Conservation (phyloP, 2,113 vertebrate species). For the Falco punctatus region DNA sequence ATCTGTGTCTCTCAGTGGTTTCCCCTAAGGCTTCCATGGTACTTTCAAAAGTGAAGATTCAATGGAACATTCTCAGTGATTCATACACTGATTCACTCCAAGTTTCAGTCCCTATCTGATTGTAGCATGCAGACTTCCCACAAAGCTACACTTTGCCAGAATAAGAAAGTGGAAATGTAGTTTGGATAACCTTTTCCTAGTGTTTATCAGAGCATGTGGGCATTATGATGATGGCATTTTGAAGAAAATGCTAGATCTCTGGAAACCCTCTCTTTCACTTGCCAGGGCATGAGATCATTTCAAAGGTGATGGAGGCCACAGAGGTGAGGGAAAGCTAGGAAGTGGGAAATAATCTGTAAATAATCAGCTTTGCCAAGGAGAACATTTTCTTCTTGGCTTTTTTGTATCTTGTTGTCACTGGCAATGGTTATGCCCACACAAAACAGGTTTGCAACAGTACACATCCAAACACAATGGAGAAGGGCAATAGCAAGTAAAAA, state of each 20-base stretch:
- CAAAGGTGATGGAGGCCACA: not conserved
- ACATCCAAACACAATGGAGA: not conserved
- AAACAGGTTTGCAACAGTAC: not conserved
- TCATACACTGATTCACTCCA: not conserved
- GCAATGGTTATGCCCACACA: not conserved
- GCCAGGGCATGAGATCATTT: not conserved
- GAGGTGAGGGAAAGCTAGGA: not conserved
- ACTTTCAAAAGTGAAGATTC: not conserved
- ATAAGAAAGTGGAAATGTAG: not conserved
- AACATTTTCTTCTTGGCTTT: not conserved
- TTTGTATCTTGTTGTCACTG: not conserved
- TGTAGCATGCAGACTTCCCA: not conserved
- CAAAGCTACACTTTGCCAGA: not conserved
- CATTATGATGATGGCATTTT: not conserved
- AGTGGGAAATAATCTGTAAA: not conserved
- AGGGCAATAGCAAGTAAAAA: not conserved
- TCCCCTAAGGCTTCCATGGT: not conserved
- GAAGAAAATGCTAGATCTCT: not conserved
- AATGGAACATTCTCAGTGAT: not conserved
- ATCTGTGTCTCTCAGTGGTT: not conserved
- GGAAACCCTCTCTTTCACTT: not conserved
- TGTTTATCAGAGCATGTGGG: not conserved
- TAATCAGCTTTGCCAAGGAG: not conserved
- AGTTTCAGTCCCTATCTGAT: not conserved
- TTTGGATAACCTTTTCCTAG: not conserved